A percentile compares a stretch with the other conserved stretches of the same genome.
These are phyloP conservation scores for Spea multiplicata DNA, from an alignment of 2,113 vertebrate species.

Conservation along the genomic window DNA sequence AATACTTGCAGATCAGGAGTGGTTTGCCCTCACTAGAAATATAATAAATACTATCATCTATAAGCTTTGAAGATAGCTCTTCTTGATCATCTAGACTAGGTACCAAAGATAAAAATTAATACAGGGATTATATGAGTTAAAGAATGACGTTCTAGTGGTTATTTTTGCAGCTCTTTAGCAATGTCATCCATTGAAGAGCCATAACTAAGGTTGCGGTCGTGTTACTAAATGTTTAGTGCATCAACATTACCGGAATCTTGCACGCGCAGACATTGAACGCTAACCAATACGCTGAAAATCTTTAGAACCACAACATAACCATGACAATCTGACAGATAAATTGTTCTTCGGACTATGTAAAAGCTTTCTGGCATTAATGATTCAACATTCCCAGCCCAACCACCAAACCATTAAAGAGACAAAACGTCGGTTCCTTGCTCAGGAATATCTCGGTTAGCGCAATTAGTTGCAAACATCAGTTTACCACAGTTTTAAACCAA, in stretches of 20 bases:
- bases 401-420: constrained; percentile 33
- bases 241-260: not conserved
- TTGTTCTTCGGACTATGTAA: constrained; percentile 15
- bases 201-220: not conserved
- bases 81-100: not conserved
- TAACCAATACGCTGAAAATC: not conserved
- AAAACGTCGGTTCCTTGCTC: constrained; percentile 18
- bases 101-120: not conserved
- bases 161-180: not conserved
- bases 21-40: not conserved
- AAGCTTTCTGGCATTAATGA: constrained; percentile 40
- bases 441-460: not conserved
- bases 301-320: constrained; percentile 12
- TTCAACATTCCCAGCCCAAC: constrained; percentile 30
- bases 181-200: not conserved
- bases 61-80: not conserved
- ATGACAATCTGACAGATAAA: not conserved
- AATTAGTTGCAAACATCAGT: constrained; percentile 39
- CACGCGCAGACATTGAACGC: not conserved
- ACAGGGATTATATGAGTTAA: not conserved
- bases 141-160: not conserved
- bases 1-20: no score
- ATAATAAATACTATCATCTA: no score
- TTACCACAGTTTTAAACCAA: constrained; percentile 42
- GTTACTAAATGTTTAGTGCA: not conserved